These are phyloP conservation scores for Talpa occidentalis DNA, from an alignment of 2,113 vertebrate species.

Conservation along the genomic window DNA sequence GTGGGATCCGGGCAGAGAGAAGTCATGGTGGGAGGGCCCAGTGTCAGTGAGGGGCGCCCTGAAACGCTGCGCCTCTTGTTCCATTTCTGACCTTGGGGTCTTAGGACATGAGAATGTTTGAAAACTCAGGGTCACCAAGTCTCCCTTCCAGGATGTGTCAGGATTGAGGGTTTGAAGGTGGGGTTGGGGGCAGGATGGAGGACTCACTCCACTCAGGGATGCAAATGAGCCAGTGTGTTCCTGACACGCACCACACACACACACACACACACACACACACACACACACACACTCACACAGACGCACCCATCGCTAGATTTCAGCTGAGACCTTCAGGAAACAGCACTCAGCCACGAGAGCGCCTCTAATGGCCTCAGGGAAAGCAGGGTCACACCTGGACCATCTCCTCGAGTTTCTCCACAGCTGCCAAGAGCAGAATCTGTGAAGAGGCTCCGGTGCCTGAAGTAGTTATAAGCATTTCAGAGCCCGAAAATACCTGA, in stretches of 20 bases:
- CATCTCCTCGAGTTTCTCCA: fast-evolving
- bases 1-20: not conserved
- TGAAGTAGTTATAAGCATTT: not conserved
- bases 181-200: not conserved
- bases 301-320: too few species aligned
- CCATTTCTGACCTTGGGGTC: too few species aligned
- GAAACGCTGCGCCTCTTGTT: not conserved
- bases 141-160: not conserved
- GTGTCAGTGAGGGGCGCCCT: not conserved
- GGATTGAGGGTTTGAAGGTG: not conserved
- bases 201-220: not conserved
- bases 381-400: fast-evolving
- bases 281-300: not conserved
- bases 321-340: not conserved
- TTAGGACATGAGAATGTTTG: not conserved
- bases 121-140: not conserved
- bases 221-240: not conserved
- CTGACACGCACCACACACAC: too few species aligned
- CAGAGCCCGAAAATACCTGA: not conserved
- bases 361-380: not conserved
- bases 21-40: not conserved
- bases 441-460: not conserved
- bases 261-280: not conserved
- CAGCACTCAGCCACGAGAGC: not conserved
- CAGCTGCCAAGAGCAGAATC: not conserved